These are phyloP conservation scores for Tenthredo scrophulariae DNA, from an alignment of 2,888 invertebrate species.

Conservation along the genomic window DNA sequence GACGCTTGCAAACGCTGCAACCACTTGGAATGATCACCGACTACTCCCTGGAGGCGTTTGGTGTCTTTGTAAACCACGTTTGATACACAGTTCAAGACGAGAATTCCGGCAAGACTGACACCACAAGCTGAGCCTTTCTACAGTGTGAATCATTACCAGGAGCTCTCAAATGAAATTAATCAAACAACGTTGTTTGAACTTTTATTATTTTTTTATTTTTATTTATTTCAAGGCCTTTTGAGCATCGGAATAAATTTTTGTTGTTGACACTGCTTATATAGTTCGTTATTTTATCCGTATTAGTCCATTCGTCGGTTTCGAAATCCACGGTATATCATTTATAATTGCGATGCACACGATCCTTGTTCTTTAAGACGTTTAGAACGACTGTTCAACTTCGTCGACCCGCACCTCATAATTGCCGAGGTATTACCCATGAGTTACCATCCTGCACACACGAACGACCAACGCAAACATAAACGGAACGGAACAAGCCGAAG, in stretches of 20 bases:
- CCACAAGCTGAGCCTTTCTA: constrained; percentile 45
- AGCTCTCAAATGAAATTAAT: constrained; percentile 39
- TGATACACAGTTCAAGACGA: constrained; percentile 46
- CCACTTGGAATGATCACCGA: constrained; percentile 22
- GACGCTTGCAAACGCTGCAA: not conserved
- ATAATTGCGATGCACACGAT: not conserved
- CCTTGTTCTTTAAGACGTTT: not conserved
- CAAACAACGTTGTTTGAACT: not conserved
- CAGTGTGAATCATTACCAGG: constrained; percentile 47
- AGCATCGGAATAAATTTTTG: not conserved
- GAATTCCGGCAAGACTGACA: constrained; percentile 40
- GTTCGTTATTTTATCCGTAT: not conserved
- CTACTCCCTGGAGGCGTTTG: constrained; percentile 36
- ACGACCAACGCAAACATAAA: constrained; percentile 30
- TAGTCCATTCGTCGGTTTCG: not conserved
- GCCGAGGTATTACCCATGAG: constrained; percentile 14
- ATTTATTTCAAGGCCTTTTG: not conserved
- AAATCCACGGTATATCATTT: not conserved
- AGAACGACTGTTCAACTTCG: not conserved
- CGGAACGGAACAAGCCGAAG: constrained; percentile 40
- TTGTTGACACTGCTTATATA: not conserved
- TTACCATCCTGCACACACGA: constrained; percentile 12
- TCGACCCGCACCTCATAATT: constrained; percentile 36
- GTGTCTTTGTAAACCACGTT: constrained; percentile 43
- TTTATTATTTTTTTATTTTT: too few relatives aligned